Percentiles rank a stretch among this genome's conserved stretches.
phyloP scores from a whole-genome alignment of 2,888 invertebrate genomes.

The Drosophila setosimentum region DNA sequence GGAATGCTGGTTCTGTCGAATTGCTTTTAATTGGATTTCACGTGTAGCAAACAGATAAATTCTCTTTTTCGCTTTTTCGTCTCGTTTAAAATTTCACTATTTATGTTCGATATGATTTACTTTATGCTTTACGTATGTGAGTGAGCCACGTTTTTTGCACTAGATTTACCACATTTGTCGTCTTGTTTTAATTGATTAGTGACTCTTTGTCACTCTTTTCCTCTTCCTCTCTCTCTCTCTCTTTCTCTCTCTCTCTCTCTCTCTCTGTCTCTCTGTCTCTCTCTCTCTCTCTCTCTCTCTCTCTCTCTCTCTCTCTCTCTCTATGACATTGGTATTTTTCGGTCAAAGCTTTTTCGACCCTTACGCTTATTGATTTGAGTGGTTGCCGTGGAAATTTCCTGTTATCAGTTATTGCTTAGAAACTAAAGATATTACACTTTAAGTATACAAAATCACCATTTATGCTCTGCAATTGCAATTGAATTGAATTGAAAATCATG shows the following conservation, averaged over 20 bases:
- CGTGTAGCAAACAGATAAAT: conserved; percentile 42
- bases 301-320: neutral
- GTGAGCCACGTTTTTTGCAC: conserved; percentile 52
- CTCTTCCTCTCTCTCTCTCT: too few species aligned
- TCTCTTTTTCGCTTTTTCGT: conserved; percentile 17
- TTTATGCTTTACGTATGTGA: conserved; percentile 17
- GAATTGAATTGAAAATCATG: conserved; percentile 75
- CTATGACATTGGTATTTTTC: conserved; percentile 5
- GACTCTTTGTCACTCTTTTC: neutral
- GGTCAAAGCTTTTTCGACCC: conserved; percentile 19
- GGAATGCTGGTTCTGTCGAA: conserved; percentile 42
- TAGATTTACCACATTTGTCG: conserved; percentile 55
- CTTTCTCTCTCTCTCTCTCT: neutral
- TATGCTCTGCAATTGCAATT: conserved; percentile 78
- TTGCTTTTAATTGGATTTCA: conserved; percentile 69
- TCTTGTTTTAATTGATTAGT: conserved; percentile 10
- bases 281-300: neutral
- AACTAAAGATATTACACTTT: conserved; percentile 77
- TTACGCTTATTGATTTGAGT: conserved; percentile 31
- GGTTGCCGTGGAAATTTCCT: conserved; percentile 28
- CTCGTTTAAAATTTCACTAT: conserved; percentile 42
- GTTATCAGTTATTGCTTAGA: conserved; percentile 48
- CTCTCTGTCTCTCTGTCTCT: neutral
- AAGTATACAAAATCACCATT: conserved; percentile 78
- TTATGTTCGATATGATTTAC: conserved; percentile 44